Conservation (phyloP, 2,797 vertebrate species). For the Callimico goeldii region DNA sequence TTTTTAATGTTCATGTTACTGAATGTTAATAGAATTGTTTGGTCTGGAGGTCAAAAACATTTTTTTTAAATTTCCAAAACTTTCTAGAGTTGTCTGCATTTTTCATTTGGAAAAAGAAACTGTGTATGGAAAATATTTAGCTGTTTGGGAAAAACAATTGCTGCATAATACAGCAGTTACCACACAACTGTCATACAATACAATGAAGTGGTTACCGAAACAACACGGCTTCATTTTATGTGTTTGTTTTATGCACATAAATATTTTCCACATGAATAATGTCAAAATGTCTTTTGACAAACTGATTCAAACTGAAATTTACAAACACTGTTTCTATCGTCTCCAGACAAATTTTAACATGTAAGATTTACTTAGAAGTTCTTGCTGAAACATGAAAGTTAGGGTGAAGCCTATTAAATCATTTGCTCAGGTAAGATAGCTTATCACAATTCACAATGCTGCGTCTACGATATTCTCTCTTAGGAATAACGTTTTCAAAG, state of each 20-base stretch:
- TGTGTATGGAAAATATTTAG: slow-evolving; percentile 61
- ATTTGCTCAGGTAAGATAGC: slow-evolving; percentile 40
- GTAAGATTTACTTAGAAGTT: slow-evolving; percentile 22
- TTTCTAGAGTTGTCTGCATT: slow-evolving; percentile 8
- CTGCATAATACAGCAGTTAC: slow-evolving; percentile 54
- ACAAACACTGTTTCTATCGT: slow-evolving; percentile 23
- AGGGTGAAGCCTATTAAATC: not conserved
- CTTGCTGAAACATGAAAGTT: slow-evolving; percentile 39
- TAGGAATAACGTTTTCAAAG: not conserved
- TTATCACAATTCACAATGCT: not conserved
- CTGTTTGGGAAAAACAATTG: slow-evolving; percentile 55
- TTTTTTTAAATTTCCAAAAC: slow-evolving; percentile 47
- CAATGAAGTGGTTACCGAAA: slow-evolving; percentile 55
- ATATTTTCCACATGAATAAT: slow-evolving; percentile 78
- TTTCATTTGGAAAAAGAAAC: slow-evolving; percentile 58
- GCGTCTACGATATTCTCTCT: not conserved
- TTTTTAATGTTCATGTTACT: slow-evolving; percentile 41
- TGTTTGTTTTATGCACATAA: slow-evolving; percentile 71
- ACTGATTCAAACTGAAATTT: slow-evolving; percentile 29
- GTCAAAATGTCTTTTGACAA: slow-evolving; percentile 44
- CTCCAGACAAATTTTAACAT: not conserved
- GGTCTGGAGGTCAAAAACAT: slow-evolving; percentile 43
- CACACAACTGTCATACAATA: slow-evolving; percentile 47
- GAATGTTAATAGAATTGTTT: slow-evolving; percentile 69
- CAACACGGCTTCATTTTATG: slow-evolving; percentile 64